phyloP scores from a whole-genome alignment of 2,113 vertebrate genomes.

The Aplodontia rufa region DNA sequence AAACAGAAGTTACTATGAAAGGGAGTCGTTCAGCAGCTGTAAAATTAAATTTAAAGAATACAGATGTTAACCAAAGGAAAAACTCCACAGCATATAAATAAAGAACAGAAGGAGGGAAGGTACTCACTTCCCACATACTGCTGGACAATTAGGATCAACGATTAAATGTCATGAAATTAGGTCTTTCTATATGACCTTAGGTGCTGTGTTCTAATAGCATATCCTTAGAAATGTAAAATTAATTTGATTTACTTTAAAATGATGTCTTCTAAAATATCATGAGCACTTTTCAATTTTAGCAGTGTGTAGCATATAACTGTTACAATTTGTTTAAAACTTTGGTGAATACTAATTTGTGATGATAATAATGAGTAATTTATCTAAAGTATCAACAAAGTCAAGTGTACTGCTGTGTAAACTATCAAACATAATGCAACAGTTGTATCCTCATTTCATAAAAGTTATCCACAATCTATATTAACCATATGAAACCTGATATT shows the following conservation, averaged over 20 bases:
- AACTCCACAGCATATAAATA: not conserved
- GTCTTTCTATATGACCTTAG: not conserved
- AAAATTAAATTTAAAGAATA: not conserved
- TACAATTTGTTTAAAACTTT: not conserved
- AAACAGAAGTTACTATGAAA: not conserved
- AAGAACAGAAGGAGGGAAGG: not conserved
- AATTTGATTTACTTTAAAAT: constrained; percentile 19
- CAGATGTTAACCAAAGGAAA: not conserved
- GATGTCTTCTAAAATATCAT: not conserved
- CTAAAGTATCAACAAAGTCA: not conserved
- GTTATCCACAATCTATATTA: not conserved
- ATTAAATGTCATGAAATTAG: not conserved
- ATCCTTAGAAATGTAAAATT: not conserved
- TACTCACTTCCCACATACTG: not conserved
- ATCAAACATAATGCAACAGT: not conserved
- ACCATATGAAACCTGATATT: not conserved
- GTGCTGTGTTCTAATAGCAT: not conserved
- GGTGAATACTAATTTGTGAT: not conserved
- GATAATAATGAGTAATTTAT: not conserved
- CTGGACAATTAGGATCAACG: not conserved
- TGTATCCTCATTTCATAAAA: not conserved
- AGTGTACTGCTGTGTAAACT: not conserved
- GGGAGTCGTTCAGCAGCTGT: not conserved
- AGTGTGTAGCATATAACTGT: not conserved
- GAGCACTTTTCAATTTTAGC: not conserved